Evolutionary conservation across 2,113 vertebrate species (phyloP).

Genomic region (Sylvia atricapilla): DNA sequence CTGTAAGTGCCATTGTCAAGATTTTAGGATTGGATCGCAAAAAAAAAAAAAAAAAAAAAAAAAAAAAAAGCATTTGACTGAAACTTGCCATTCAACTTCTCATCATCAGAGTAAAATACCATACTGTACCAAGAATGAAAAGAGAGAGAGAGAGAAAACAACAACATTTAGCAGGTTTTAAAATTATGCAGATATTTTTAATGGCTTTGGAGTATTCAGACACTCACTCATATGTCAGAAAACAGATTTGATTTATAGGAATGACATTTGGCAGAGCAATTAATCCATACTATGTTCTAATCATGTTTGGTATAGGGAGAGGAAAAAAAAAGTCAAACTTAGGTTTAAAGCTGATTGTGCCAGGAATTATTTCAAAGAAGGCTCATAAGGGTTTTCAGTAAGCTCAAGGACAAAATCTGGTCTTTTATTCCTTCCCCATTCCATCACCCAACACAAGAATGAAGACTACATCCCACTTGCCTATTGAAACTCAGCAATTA

Average conservation of each 20-base stretch:
- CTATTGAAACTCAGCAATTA: neutral
- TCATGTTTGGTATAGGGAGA: conserved; percentile 67
- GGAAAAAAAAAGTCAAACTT: conserved; percentile 58
- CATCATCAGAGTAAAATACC: conserved; percentile 67
- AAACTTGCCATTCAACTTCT: conserved; percentile 70
- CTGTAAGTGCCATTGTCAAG: conserved; percentile 69
- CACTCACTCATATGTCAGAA: conserved; percentile 76
- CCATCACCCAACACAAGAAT: neutral
- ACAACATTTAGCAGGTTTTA: conserved; percentile 76
- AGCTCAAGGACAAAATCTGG: conserved; percentile 50
- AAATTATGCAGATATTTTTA: conserved; percentile 77
- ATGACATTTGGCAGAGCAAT: conserved; percentile 76
- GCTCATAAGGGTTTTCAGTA: conserved; percentile 47
- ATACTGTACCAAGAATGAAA: conserved; percentile 65
- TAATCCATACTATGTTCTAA: conserved; percentile 75
- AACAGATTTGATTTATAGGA: conserved; percentile 76
- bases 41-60: conserved; percentile 2
- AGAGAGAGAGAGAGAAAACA: conserved; percentile 62
- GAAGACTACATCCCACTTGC: neutral
- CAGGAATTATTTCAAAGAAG: conserved; percentile 63
- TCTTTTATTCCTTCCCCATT: conserved; percentile 5
- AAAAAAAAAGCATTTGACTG: conserved; percentile 54
- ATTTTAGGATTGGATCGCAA: conserved; percentile 51
- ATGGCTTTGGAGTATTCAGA: conserved; percentile 74
- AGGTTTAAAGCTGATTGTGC: conserved; percentile 54